These are phyloP conservation scores for Odobenus rosmarus DNA, from an alignment of 2,113 vertebrate species.

Conservation along the genomic window DNA sequence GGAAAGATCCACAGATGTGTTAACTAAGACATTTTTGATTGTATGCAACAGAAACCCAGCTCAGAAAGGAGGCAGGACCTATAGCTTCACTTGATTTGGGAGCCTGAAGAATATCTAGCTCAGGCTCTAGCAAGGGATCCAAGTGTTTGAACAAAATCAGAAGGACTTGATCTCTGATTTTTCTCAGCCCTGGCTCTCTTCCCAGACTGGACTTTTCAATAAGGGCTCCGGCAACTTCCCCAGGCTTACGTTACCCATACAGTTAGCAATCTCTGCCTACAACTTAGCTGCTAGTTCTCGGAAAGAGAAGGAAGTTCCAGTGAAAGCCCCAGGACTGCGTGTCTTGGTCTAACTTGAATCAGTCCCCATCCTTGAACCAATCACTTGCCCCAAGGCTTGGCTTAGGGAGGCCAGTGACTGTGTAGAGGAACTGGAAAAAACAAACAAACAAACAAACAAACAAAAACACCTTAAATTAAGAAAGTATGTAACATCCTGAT, in stretches of 20 bases:
- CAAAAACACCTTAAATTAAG: background rate
- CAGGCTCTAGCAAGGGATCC: background rate
- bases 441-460: too few relatives aligned
- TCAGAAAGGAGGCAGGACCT: background rate
- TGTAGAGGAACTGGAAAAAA: background rate
- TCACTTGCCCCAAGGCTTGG: background rate
- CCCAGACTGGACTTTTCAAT: background rate
- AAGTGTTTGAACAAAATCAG: background rate
- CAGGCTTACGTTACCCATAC: rapidly evolving
- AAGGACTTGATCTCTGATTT: background rate
- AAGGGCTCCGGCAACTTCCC: too few relatives aligned
- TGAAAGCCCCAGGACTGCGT: background rate
- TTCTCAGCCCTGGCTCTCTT: background rate
- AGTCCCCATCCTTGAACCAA: background rate
- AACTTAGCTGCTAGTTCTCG: background rate
- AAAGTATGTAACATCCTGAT: background rate
- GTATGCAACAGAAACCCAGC: background rate
- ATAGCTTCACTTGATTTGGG: background rate
- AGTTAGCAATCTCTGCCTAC: background rate
- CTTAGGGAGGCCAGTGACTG: background rate
- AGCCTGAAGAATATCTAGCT: background rate
- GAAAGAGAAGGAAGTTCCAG: background rate
- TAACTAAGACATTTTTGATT: background rate
- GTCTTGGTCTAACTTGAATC: background rate
- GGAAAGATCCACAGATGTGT: background rate